Evolutionary conservation across 2,113 vertebrate genomes (phyloP).

Genomic region (Corythaeola cristata): DNA sequence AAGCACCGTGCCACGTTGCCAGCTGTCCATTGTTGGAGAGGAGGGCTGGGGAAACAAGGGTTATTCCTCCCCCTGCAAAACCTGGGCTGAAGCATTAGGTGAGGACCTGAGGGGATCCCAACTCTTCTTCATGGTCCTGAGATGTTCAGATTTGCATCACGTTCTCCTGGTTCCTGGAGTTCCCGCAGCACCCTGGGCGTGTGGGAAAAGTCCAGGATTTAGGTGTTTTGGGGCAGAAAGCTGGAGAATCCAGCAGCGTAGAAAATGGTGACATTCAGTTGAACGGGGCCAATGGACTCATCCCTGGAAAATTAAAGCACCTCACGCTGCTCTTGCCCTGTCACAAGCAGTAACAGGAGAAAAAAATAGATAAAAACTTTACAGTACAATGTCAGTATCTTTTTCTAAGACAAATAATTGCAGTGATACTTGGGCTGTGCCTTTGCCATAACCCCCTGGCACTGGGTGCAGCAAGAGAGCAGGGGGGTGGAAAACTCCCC

Average conservation of each 20-base stretch:
- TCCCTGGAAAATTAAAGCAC: background rate
- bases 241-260: background rate
- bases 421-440: background rate
- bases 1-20: background rate
- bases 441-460: background rate
- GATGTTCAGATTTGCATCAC: background rate
- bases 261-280: background rate
- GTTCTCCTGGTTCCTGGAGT: background rate
- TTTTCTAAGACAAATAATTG: background rate
- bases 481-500: fast-evolving
- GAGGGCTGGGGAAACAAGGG: background rate
- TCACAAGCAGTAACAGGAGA: background rate
- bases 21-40: background rate
- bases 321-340: background rate
- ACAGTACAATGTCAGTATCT: background rate
- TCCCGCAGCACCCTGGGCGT: background rate
- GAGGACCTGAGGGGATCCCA: background rate
- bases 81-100: background rate
- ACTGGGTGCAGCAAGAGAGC: background rate
- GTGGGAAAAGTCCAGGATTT: background rate
- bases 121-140: fast-evolving
- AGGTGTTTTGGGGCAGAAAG: background rate
- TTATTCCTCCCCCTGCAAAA: background rate
- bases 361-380: background rate
- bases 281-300: background rate